A percentile compares a stretch with the other conserved stretches of the same genome.
Conservation (phyloP, 2,797 vertebrate genomes). For the Loris lydekkerianus region DNA sequence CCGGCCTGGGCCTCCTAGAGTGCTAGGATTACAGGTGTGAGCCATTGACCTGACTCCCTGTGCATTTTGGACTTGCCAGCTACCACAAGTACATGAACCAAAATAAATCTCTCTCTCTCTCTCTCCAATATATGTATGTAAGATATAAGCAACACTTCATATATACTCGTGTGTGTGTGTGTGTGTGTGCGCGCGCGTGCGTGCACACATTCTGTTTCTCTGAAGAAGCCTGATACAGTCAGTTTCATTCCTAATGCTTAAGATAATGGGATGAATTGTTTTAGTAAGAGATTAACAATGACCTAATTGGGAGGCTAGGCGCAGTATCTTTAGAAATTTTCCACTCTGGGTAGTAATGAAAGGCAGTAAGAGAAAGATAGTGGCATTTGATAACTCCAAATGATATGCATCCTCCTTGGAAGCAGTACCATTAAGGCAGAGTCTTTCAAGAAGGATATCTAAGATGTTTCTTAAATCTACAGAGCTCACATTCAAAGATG, state of each 20-base stretch:
- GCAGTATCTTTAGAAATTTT: slow-evolving; percentile 5
- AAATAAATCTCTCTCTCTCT: neutral
- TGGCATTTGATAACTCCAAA: neutral
- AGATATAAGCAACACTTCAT: neutral
- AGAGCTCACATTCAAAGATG: neutral
- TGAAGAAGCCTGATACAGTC: neutral
- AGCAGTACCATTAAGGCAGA: neutral
- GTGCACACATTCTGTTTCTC: neutral
- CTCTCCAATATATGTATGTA: neutral
- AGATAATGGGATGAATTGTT: neutral
- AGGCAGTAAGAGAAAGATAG: slow-evolving; percentile 9
- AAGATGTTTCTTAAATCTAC: neutral
- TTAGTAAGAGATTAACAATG: neutral
- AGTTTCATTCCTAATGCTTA: neutral
- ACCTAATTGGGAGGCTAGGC: neutral
- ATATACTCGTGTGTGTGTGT: neutral
- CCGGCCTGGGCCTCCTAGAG: no score
- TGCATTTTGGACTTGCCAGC: neutral
- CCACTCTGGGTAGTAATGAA: neutral
- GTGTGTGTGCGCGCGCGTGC: neutral
- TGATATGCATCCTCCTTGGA: neutral
- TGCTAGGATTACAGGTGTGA: no score
- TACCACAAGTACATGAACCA: neutral
- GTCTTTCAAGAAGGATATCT: neutral
- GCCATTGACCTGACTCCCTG: neutral